Evolutionary conservation across 2,797 vertebrate genomes (phyloP).

Genomic region (Lacerta agilis): DNA sequence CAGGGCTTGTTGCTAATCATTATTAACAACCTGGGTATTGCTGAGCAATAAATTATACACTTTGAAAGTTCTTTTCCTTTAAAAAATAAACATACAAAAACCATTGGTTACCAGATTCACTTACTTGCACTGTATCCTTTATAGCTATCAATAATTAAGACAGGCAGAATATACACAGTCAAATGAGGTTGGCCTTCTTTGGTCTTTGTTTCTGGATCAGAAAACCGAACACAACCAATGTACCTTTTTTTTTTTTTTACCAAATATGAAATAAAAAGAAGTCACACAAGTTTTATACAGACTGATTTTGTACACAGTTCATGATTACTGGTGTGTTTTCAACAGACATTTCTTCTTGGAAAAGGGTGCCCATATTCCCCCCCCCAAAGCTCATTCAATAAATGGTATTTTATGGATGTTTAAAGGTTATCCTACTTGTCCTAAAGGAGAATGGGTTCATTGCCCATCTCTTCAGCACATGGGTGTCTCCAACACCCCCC

Average conservation of each 20-base stretch:
- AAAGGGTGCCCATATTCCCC: conserved; percentile 64
- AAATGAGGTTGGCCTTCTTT: conserved; percentile 82
- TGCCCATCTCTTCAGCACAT: conserved; percentile 61
- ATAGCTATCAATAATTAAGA: conserved; percentile 75
- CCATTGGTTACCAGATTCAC: conserved; percentile 81
- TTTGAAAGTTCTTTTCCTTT: conserved; percentile 68
- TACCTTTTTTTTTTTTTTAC: conserved; percentile 67
- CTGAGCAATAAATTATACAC: conserved; percentile 77
- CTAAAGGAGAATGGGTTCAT: conserved; percentile 64
- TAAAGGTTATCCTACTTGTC: conserved; percentile 74
- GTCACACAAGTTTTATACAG: conserved; percentile 62
- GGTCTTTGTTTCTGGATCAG: conserved; percentile 81
- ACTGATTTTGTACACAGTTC: conserved; percentile 52
- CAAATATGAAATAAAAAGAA: conserved; percentile 63
- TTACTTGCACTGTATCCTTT: conserved; percentile 80
- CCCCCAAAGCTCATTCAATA: conserved; percentile 34
- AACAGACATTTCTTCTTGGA: conserved; percentile 71
- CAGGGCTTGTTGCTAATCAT: conserved; percentile 73
- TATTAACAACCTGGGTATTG: conserved; percentile 77
- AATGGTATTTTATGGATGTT: conserved; percentile 63
- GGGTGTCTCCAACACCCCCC: conserved; percentile 53
- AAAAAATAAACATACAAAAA: conserved; percentile 70
- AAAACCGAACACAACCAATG: conserved; percentile 76
- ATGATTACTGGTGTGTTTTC: conserved; percentile 63
- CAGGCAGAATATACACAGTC: conserved; percentile 79